Conservation (phyloP, 2,113 vertebrate genomes). For the Climacteris rufus region DNA sequence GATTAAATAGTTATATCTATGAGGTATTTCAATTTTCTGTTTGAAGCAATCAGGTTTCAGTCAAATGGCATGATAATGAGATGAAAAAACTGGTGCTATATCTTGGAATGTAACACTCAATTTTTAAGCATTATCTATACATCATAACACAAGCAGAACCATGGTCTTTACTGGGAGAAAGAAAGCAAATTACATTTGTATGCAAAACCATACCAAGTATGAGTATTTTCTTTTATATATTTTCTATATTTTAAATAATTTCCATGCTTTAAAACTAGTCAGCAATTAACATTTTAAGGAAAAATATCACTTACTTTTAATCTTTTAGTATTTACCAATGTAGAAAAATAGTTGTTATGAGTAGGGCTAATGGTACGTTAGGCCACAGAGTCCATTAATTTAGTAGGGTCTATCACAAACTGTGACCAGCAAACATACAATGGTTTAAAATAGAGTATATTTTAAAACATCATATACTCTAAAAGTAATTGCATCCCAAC, state of each 20-base stretch:
- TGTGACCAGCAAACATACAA: background rate
- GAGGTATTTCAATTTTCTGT: background rate
- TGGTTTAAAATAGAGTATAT: background rate
- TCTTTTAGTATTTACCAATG: background rate
- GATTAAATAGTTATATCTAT: background rate
- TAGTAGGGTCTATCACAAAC: background rate
- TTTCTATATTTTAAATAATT: no score
- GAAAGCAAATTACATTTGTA: background rate
- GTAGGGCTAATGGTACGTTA: background rate
- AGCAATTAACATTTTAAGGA: background rate
- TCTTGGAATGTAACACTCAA: background rate
- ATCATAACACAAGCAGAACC: background rate
- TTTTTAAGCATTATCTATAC: background rate
- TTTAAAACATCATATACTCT: background rate
- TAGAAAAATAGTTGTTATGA: background rate
- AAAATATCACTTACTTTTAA: background rate
- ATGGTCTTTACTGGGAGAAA: background rate
- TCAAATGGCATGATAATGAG: background rate
- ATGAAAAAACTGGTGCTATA: background rate
- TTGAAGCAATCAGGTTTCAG: background rate
- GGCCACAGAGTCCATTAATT: background rate
- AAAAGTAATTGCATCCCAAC: background rate
- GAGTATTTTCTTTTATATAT: background rate
- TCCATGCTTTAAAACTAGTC: background rate
- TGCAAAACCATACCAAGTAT: background rate